Evolutionary conservation across 2,797 vertebrate species (phyloP), one percentile per base, ranked within the genome.

Genomic region (Syngnathus rostellatus): DNA sequence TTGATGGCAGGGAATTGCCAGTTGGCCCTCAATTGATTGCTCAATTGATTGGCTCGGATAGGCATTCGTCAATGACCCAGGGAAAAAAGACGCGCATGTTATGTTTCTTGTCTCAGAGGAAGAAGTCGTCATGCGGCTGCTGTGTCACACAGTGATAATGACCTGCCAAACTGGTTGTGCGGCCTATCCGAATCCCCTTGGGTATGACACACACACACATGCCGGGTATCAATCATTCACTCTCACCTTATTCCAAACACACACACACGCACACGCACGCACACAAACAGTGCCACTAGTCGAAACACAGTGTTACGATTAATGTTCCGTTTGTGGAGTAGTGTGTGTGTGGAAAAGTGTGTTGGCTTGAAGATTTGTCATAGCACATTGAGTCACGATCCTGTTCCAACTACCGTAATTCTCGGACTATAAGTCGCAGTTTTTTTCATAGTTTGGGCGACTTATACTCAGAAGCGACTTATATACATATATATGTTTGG

Each of bases 1-100:
- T 92, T 89, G 90, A 92, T 91, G 87, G 88, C 79, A 73, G 72
- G 81, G 88, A 88, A 89, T 89, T 84, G 88, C 84, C 84, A 87
- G 84, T 89, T 89, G 89, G 87, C 85, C 87, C 77, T 81, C 89
- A 83, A 92, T 90, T 90, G 90, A 91, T 90, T 75, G 64, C 64
- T 70, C 77, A 68, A 91, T 91, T 89, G 91, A 92, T 88, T 84
- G 85, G 82, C 85, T 89, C 89, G 86, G 87, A 88, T 86, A 85
- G 87, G 83, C 86, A 87, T 90, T 90, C 83, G 82, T 89, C 88
- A 85, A 80, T 77, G 84, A 85, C 81, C 80, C 75, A n/a, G 66
- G 46, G 71, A 72, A 68, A 71, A 72, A 68, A 71, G 75, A 73
- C 77, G 68, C 31, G 16, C 63, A 64, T 72, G 79, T 74, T 69